These are phyloP conservation scores for Sinohyriopsis cumingii DNA, from an alignment of 2,888 invertebrate species.

Conservation along the genomic window DNA sequence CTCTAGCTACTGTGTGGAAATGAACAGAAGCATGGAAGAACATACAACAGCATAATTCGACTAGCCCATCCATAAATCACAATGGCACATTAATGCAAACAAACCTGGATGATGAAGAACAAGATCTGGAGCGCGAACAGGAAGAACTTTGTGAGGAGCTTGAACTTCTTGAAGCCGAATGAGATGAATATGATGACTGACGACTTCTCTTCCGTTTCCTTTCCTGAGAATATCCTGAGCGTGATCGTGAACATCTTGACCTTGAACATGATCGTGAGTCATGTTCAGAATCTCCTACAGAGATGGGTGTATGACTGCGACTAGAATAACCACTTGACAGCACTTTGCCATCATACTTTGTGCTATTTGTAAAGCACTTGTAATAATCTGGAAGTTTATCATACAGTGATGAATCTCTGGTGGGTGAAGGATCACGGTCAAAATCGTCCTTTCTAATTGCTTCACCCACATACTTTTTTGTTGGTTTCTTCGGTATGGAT, in stretches of 20 bases:
- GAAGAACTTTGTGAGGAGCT: conserved; percentile 14
- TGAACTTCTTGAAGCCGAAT: conserved; percentile 40
- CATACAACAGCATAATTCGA: no score
- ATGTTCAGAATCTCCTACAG: conserved; percentile 13
- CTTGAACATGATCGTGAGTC: conserved; percentile 34
- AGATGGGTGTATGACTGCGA: conserved; percentile 32
- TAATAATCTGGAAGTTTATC: conserved; percentile 66
- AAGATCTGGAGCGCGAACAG: conserved; percentile 14
- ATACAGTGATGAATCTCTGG: conserved; percentile 34
- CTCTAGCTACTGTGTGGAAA: no score
- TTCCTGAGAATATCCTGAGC: conserved; percentile 7
- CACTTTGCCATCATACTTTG: conserved; percentile 55
- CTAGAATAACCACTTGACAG: conserved; percentile 43
- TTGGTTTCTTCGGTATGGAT: conserved; percentile 52
- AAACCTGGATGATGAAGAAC: no score
- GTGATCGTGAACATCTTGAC: conserved; percentile 14
- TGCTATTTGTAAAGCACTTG: conserved; percentile 69
- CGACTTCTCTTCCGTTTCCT: conserved; percentile 12
- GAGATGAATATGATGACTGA: conserved; percentile 36
- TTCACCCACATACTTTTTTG: conserved; percentile 37
- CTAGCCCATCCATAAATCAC: no score
- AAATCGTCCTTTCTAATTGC: conserved; percentile 40
- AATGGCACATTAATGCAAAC: no score
- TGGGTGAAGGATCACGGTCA: conserved; percentile 52
- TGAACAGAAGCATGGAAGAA: no score